Percentiles rank a stretch among this genome's conserved stretches.
These are phyloP conservation scores for Orientallactaga bullata DNA, from an alignment of 2,113 vertebrate genomes.

Conservation along the genomic window DNA sequence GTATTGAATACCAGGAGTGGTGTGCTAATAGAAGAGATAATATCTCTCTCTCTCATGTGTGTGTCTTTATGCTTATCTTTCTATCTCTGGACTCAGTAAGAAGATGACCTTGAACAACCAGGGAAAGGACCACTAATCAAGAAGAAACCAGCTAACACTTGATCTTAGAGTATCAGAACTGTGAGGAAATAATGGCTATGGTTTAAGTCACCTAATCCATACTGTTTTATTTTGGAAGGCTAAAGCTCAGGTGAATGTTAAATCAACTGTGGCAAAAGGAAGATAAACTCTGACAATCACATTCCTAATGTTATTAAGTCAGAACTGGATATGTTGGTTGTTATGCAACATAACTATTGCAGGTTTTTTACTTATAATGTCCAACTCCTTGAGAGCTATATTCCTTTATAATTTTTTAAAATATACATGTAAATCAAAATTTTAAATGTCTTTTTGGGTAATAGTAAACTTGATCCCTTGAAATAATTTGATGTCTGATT, in stretches of 20 bases:
- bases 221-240: background rate
- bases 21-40: background rate
- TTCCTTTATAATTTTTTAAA: background rate
- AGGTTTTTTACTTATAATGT: background rate
- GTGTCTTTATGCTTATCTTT: background rate
- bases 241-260: background rate
- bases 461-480: background rate
- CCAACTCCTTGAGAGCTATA: background rate
- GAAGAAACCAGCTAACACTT: background rate
- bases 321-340: background rate
- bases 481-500: conserved; percentile 12
- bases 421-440: background rate
- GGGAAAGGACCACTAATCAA: background rate
- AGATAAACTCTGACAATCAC: background rate
- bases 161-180: background rate
- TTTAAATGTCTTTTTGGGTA: background rate
- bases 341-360: background rate
- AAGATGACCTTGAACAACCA: background rate
- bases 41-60: background rate
- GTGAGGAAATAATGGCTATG: background rate
- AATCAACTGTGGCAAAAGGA: background rate
- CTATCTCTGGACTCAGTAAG: background rate
- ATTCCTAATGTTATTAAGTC: background rate
- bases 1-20: background rate
- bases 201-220: background rate